Percentiles rank a stretch among this genome's conserved stretches.
Evolutionary conservation across 1,140 invertebrate genomes (phyloP).

Genomic region (Adoxophyes honmai): DNA sequence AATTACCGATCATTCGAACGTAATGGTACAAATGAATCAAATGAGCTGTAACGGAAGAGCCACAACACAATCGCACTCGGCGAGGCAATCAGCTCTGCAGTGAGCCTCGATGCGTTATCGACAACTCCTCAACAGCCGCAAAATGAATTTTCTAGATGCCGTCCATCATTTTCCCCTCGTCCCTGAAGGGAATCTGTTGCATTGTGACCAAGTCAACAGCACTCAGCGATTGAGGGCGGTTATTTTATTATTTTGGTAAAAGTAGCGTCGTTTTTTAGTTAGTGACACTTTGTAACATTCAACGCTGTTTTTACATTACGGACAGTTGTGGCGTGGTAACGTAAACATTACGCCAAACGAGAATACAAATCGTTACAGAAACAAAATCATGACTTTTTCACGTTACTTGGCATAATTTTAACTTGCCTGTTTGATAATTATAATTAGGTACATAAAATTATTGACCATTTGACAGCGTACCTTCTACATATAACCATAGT

Average conservation of each 20-base stretch:
- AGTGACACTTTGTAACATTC: too few relatives aligned
- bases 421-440: too few relatives aligned
- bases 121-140: conserved; percentile 69
- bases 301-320: too few relatives aligned
- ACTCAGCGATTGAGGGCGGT: not conserved
- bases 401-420: too few relatives aligned
- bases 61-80: conserved; percentile 51
- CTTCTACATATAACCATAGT: too few relatives aligned
- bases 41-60: conserved; percentile 52
- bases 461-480: too few relatives aligned
- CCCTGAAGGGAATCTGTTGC: conserved; percentile 1
- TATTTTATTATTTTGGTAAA: not conserved
- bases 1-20: conserved; percentile 33
- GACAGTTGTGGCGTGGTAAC: too few relatives aligned
- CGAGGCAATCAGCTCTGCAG: conserved; percentile 48
- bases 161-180: conserved; percentile 74
- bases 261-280: too few relatives aligned
- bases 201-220: not conserved
- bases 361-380: too few relatives aligned
- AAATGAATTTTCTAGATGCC: conserved; percentile 71
- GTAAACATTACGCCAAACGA: too few relatives aligned
- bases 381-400: too few relatives aligned
- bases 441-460: too few relatives aligned
- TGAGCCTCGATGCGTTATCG: conserved; percentile 52
- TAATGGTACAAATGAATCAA: conserved; percentile 47